A percentile compares a stretch with the other conserved stretches of the same genome.
phyloP scores from a whole-genome alignment of 1,140 invertebrate species.

The Drosophila tani region DNA sequence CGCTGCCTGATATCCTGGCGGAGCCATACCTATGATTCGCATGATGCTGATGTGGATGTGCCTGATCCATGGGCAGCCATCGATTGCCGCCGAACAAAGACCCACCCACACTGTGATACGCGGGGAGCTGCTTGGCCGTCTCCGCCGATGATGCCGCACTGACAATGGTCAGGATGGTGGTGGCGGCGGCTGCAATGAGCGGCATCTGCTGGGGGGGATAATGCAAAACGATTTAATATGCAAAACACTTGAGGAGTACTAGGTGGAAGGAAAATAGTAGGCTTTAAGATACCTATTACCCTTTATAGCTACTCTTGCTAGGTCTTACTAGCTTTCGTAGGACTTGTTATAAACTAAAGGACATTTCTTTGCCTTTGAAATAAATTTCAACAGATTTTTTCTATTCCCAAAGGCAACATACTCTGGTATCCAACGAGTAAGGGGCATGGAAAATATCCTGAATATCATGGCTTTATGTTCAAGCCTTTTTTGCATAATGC shows the following conservation, averaged over 20 bases:
- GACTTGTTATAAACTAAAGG: neutral
- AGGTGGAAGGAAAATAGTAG: neutral
- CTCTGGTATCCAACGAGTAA: neutral
- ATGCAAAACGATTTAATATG: slow-evolving; percentile 33
- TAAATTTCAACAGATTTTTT: too few relatives aligned
- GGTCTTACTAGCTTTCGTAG: neutral
- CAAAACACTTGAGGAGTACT: slow-evolving; percentile 22
- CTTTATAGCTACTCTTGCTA: neutral
- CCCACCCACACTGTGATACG: slow-evolving; percentile 45
- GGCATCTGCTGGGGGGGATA: slow-evolving; percentile 53
- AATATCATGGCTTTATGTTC: slow-evolving; percentile 10
- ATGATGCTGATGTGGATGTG: slow-evolving; percentile 25
- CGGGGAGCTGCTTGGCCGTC: slow-evolving; percentile 22
- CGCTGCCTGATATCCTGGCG: slow-evolving; percentile 4
- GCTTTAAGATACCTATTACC: neutral
- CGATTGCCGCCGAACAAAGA: slow-evolving; percentile 65
- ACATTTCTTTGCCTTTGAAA: neutral
- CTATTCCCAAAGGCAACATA: neutral
- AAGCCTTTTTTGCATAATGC: slow-evolving; percentile 28
- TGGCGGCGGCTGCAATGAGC: slow-evolving; percentile 59
- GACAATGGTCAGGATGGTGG: slow-evolving; percentile 58
- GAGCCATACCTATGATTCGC: slow-evolving; percentile 49
- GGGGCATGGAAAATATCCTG: slow-evolving; percentile 5
- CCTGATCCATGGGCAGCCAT: slow-evolving; percentile 60
- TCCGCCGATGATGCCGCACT: slow-evolving; percentile 22